A percentile compares a stretch with the other conserved stretches of the same genome.
These are phyloP conservation scores for Chamaedrilus cognettii DNA, from an alignment of 2,888 invertebrate genomes.

Conservation along the genomic window DNA sequence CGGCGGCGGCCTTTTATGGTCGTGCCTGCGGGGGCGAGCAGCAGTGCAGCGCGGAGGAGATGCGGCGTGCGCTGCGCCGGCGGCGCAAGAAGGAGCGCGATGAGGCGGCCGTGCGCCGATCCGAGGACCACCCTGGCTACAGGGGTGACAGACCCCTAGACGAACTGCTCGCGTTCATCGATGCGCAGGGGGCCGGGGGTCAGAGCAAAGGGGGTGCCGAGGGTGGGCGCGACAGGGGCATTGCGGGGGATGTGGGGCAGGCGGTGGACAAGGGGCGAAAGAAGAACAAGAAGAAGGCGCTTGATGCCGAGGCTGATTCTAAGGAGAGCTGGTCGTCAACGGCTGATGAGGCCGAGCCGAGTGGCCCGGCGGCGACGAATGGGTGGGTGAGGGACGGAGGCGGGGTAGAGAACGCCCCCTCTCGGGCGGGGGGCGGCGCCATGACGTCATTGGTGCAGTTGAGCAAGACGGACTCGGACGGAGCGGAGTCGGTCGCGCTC, in stretches of 20 bases:
- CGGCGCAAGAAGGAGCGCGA: background rate
- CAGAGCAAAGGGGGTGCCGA: no score
- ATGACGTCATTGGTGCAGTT: no score
- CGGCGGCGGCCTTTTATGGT: no score
- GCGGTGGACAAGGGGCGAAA: background rate
- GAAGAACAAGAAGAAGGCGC: background rate
- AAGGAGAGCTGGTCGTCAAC: no score
- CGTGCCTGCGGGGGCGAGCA: no score
- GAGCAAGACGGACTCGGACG: background rate
- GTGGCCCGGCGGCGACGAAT: no score
- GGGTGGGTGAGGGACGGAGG: no score
- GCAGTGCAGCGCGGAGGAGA: background rate
- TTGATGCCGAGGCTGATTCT: background rate
- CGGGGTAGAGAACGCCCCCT: no score
- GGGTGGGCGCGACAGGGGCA: no score
- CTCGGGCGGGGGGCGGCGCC: background rate
- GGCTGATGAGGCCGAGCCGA: no score
- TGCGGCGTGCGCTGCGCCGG: background rate
- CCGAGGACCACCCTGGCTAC: slow-evolving; percentile 21
- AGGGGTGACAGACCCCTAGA: slow-evolving; percentile 20
- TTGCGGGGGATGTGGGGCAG: no score
- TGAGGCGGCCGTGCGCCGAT: background rate
- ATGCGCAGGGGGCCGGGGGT: background rate
- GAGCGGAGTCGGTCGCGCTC: background rate
- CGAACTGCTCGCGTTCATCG: slow-evolving; percentile 20